Evolutionary conservation across 2,797 vertebrate genomes (phyloP), one percentile per base, ranked within the genome.

Genomic region (Tachyglossus aculeatus): DNA sequence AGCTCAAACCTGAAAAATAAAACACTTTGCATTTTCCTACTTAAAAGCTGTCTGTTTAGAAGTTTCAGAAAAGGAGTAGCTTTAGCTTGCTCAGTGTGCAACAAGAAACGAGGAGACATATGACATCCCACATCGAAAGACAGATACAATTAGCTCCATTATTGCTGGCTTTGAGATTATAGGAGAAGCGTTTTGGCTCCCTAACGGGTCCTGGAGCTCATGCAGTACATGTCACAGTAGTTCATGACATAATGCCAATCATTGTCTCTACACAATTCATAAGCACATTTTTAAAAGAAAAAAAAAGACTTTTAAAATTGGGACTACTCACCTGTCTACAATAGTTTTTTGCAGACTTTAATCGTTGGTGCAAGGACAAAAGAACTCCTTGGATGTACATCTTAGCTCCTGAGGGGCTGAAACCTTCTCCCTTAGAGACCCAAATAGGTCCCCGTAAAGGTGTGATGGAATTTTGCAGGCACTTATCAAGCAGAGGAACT

Each of bases 101-200:
- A 73, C 72, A 77, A 78, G 77, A 71, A 88, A 83, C 80, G 77
- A 86, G 68, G 80, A 90, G 71, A 82, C 78, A 34, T 84, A 91
- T 83, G 86, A 91, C 83, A 88, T 69, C 86, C 85, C 87, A 84
- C 82, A 87, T 73, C 82, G 86, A 85, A 85, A 90, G 82, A 91
- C 78, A 94, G 57, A 86, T 82, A 93, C 90, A 92, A 91, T 93
- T 91, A 94, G 87, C 84, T 87, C 91, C 90, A 91, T 93, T 89
- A 81, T 70, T 89, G 81, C 87, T 89, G 87, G 84, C 87, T 89
- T 80, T 84, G 83, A 92, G 90, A 92, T 89, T 89, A 88, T 53
- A 94, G 92, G 82, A 89, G 83, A 80, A 91, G 80, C 89, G 82
- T 82, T 86, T 88, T 84, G 62, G 84, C 84, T 86, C 85, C 87